These are phyloP conservation scores for Rosalia funebris DNA, from an alignment of 2,888 invertebrate genomes.

Conservation along the genomic window DNA sequence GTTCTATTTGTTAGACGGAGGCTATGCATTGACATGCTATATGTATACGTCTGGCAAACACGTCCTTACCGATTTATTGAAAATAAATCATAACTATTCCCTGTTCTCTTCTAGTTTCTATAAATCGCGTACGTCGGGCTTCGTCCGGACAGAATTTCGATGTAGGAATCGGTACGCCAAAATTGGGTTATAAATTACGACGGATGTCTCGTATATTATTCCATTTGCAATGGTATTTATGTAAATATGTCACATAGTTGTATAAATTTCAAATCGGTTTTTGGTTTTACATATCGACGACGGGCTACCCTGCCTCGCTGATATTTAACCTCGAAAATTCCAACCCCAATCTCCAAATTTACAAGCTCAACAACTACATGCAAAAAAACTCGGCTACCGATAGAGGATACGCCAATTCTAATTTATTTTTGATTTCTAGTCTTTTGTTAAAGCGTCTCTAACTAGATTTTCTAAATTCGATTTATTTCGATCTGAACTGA, in stretches of 20 bases:
- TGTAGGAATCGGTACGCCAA: conserved; percentile 38
- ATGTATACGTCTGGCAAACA: background rate
- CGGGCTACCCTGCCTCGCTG: no score
- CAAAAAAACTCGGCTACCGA: no score
- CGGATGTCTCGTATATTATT: conserved; percentile 48
- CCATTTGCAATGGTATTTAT: conserved; percentile 51
- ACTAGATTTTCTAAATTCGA: no score
- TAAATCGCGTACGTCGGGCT: background rate
- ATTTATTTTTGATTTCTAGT: no score
- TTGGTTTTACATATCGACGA: conserved; percentile 40
- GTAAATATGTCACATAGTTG: conserved; percentile 48
- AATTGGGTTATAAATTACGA: conserved; percentile 51
- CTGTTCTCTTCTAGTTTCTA: background rate
- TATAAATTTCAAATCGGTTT: conserved; percentile 40
- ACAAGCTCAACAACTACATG: no score
- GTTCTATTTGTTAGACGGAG: no score
- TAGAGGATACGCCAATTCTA: no score
- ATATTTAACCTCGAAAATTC: no score
- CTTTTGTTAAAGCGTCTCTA: no score
- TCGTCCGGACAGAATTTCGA: conserved; percentile 32
- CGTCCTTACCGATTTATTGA: background rate
- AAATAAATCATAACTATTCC: background rate
- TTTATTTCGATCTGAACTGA: no score
- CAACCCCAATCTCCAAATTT: no score
- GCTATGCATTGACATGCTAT: no score